Conservation (phyloP, 2,113 vertebrate genomes). For the Theristicus caerulescens region DNA sequence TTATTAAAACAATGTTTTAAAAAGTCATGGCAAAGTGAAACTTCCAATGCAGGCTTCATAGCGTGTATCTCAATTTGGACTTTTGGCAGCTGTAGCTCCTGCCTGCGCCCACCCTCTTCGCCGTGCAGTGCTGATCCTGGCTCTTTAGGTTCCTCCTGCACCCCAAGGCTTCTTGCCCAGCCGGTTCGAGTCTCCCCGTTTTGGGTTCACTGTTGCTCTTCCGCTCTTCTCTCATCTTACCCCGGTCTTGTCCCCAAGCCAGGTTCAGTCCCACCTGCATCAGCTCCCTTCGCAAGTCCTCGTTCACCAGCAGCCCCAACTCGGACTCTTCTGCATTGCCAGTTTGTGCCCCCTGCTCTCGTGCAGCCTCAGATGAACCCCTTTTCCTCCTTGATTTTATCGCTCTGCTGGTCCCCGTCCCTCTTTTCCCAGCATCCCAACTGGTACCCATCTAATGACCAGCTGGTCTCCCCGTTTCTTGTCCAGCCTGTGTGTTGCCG, state of each 20-base stretch:
- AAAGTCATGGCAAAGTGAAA: not conserved
- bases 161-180: not conserved
- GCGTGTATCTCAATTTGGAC: accelerated
- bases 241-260: not conserved
- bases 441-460: not conserved
- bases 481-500: not conserved
- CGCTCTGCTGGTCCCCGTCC: not conserved
- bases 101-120: not conserved
- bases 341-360: not conserved
- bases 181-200: not conserved
- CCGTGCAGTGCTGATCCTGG: not conserved
- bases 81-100: not conserved
- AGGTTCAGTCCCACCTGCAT: not conserved
- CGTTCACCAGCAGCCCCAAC: not conserved
- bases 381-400: not conserved
- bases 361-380: not conserved
- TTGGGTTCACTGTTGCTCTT: not conserved
- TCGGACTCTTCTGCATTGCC: not conserved
- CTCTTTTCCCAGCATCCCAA: not conserved
- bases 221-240: not conserved
- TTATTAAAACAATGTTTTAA: not conserved
- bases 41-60: not conserved
- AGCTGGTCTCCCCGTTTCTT: not conserved
- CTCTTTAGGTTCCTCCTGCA: not conserved
- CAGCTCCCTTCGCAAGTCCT: not conserved